Evolutionary conservation across 2,888 invertebrate genomes (phyloP).

Genomic region (Augochlorella aurata): DNA sequence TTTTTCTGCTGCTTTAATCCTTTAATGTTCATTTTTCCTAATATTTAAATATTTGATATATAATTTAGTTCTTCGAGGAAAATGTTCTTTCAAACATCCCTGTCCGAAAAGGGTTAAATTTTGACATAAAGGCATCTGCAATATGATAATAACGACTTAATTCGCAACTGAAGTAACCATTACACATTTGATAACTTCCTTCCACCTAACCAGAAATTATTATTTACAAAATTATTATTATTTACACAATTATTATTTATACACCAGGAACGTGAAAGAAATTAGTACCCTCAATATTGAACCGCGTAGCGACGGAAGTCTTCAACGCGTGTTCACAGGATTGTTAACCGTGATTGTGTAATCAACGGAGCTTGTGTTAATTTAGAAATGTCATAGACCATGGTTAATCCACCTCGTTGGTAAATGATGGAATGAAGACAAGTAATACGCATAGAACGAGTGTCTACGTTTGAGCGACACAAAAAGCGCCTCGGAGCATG

Average conservation of each 20-base stretch:
- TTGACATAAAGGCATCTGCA: too few species aligned
- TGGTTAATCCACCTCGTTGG: constrained; percentile 27
- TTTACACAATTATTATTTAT: neutral
- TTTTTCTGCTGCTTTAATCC: too few species aligned
- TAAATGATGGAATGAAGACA: constrained; percentile 36
- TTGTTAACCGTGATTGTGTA: neutral
- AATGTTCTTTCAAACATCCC: too few species aligned
- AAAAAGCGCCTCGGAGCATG: constrained; percentile 41
- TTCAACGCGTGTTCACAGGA: neutral
- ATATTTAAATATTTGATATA: too few species aligned
- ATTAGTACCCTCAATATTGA: neutral
- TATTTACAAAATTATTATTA: neutral
- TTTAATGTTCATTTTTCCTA: too few species aligned
- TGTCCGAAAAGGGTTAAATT: too few species aligned
- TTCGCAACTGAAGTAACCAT: too few species aligned
- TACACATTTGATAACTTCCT: too few species aligned
- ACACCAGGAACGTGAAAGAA: neutral
- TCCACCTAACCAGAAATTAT: neutral
- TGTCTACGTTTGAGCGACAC: constrained; percentile 16
- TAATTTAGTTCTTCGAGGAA: too few species aligned
- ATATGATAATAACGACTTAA: too few species aligned
- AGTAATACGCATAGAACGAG: constrained; percentile 46
- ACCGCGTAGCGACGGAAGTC: neutral
- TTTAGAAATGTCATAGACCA: constrained; percentile 24
- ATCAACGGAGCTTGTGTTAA: neutral